Percentiles rank a stretch among this genome's conserved stretches.
phyloP scores from a whole-genome alignment of 2,113 vertebrate species.

The Heterocephalus glaber region DNA sequence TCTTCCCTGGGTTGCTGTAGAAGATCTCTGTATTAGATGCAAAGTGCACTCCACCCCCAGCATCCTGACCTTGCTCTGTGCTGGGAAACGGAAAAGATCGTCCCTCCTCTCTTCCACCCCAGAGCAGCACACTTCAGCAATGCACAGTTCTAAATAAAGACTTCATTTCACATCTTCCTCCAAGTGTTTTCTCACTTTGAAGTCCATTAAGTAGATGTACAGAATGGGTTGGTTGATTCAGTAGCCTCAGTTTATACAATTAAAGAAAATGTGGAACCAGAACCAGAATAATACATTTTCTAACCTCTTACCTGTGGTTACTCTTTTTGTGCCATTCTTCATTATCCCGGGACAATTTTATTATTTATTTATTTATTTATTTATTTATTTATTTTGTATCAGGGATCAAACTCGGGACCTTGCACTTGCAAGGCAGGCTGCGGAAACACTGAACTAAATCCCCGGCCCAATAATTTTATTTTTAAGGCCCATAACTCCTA shows the following conservation, averaged over 20 bases:
- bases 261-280: neutral
- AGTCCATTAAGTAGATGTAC: neutral
- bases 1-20: neutral
- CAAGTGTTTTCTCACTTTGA: neutral
- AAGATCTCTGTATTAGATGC: neutral
- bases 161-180: neutral
- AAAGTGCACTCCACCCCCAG: accelerated
- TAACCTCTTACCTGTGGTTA: neutral
- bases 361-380: neutral
- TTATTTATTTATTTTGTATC: no score
- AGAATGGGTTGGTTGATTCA: neutral
- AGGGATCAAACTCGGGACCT: no score
- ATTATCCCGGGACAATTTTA: neutral
- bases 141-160: neutral
- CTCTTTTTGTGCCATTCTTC: neutral
- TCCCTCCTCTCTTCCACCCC: neutral
- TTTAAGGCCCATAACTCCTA: neutral
- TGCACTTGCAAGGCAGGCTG: no score
- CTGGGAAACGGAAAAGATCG: neutral
- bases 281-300: neutral
- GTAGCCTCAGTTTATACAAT: neutral
- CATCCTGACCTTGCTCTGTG: accelerated
- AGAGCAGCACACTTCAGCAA: accelerated
- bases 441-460: no score
- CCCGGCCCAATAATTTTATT: neutral